Evolutionary conservation across 2,797 vertebrate genomes (phyloP).

Genomic region (Manis pentadactyla): DNA sequence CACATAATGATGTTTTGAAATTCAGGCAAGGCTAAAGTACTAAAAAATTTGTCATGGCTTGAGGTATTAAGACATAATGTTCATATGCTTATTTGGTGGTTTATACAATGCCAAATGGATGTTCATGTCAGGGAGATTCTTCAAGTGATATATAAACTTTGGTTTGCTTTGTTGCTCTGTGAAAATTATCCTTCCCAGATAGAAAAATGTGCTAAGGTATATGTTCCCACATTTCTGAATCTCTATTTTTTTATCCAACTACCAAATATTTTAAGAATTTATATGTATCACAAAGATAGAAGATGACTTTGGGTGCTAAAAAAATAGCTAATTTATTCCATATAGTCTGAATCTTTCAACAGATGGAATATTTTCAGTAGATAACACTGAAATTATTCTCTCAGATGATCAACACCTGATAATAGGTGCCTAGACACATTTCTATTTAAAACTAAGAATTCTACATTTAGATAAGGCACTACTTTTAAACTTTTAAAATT

Average conservation of each 20-base stretch:
- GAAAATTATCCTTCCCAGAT: conserved; percentile 23
- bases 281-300: conserved; percentile 16
- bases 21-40: conserved; percentile 11
- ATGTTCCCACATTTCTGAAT: conserved; percentile 47
- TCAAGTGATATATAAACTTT: conserved; percentile 25
- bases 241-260: neutral
- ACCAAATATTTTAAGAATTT: conserved; percentile 62
- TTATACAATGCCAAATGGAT: conserved; percentile 6
- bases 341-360: conserved; percentile 25
- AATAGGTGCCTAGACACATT: conserved; percentile 40
- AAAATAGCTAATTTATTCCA: conserved; percentile 58
- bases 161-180: conserved; percentile 31
- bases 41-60: conserved; percentile 59
- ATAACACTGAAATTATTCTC: conserved; percentile 47
- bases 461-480: neutral
- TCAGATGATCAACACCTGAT: conserved; percentile 55
- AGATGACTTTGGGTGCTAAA: conserved; percentile 44
- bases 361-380: conserved; percentile 51
- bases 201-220: conserved; percentile 50
- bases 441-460: conserved; percentile 43
- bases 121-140: neutral
- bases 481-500: neutral
- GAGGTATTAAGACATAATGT: conserved; percentile 47
- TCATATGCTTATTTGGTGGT: neutral
- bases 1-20: conserved; percentile 23